Evolutionary conservation across 2,797 vertebrate species (phyloP).

Genomic region (Rhinatrema bivittatum): DNA sequence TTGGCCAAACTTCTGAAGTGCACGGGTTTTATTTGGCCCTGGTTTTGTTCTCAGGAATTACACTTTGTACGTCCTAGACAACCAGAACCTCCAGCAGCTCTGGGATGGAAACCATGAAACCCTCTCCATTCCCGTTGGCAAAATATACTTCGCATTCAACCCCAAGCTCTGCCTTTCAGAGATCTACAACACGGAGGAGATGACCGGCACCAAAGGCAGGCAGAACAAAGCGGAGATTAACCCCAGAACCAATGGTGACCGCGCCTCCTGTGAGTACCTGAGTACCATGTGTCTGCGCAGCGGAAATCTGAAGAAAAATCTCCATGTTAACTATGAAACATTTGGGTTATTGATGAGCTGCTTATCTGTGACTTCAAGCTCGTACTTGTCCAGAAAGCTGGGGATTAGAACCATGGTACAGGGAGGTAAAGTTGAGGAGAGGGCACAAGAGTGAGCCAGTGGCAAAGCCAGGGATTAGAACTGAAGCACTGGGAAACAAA

Average conservation of each 20-base stretch:
- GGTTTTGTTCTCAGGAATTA: slow-evolving; percentile 48
- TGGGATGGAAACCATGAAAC: slow-evolving; percentile 52
- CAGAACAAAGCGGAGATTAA: slow-evolving; percentile 72
- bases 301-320: no score
- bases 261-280: slow-evolving; percentile 65
- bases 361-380: no score
- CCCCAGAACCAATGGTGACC: slow-evolving; percentile 64
- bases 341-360: no score
- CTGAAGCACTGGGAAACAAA: no score
- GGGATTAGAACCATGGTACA: no score
- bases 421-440: no score
- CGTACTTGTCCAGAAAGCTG: no score
- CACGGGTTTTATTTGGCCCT: not conserved
- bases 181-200: slow-evolving; percentile 62
- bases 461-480: no score
- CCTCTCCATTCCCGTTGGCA: slow-evolving; percentile 58
- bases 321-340: rapidly evolving
- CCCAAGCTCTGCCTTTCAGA: slow-evolving; percentile 64
- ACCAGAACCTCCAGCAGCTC: slow-evolving; percentile 65
- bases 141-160: slow-evolving; percentile 68
- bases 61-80: slow-evolving; percentile 65
- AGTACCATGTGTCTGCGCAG: no score
- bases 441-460: no score
- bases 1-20: no score
- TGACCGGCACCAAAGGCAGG: slow-evolving; percentile 59